A percentile compares a stretch with the other conserved stretches of the same genome.
phyloP scores from a whole-genome alignment of 2,888 invertebrate species.

The Eupelmus urozonus region DNA sequence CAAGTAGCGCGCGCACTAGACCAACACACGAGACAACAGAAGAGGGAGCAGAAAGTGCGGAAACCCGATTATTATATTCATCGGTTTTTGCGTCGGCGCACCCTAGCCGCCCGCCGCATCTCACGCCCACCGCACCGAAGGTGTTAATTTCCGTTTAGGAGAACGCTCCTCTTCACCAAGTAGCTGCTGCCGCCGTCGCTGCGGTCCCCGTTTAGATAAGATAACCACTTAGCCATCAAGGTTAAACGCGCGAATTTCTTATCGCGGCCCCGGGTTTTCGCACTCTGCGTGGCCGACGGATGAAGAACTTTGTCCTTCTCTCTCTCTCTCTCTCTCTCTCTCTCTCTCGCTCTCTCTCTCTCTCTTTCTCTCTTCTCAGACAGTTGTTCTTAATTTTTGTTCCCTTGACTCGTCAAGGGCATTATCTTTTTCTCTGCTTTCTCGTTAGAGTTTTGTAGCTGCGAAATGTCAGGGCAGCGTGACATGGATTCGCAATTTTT shows the following conservation, averaged over 20 bases:
- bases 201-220: slow-evolving; percentile 73
- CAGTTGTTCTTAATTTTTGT: background rate
- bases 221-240: slow-evolving; percentile 74
- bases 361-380: background rate
- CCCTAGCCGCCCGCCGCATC: slow-evolving; percentile 41
- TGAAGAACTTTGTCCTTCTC: background rate
- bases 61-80: slow-evolving; percentile 67
- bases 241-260: slow-evolving; percentile 67
- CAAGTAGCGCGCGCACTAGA: too few species aligned
- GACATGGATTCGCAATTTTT: slow-evolving; percentile 1
- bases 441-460: slow-evolving; percentile 2
- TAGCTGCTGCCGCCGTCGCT: slow-evolving; percentile 21
- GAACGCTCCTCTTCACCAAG: slow-evolving; percentile 25
- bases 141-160: slow-evolving; percentile 77
- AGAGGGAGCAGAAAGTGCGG: slow-evolving; percentile 24
- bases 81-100: slow-evolving; percentile 69
- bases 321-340: background rate
- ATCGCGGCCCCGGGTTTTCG: slow-evolving; percentile 39
- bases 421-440: background rate
- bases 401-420: background rate
- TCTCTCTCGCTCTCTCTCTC: background rate
- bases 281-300: too few species aligned
- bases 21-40: too few species aligned
- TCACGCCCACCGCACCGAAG: slow-evolving; percentile 56
- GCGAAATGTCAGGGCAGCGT: background rate